Evolutionary conservation across 2,888 invertebrate genomes (phyloP).

Genomic region (Drosophila basisetae): DNA sequence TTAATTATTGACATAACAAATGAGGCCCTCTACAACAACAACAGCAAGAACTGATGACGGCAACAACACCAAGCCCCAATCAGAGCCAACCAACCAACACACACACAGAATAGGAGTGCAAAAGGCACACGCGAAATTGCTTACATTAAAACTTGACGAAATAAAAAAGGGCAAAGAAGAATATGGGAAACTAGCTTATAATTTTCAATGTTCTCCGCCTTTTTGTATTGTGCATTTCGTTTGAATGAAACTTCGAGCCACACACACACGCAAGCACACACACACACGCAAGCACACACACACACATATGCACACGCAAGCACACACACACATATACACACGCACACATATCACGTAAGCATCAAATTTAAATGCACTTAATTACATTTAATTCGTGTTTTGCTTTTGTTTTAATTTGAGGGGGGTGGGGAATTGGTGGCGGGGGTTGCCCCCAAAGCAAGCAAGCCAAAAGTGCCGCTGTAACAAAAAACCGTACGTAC

Average conservation of each 20-base stretch:
- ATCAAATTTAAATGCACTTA: constrained; percentile 71
- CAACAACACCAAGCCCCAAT: constrained; percentile 61
- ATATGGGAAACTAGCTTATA: constrained; percentile 60
- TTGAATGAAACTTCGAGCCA: constrained; percentile 51
- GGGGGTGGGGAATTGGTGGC: background rate
- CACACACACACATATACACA: constrained; percentile 8
- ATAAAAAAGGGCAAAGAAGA: constrained; percentile 34
- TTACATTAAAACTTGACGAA: constrained; percentile 60
- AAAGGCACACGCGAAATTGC: constrained; percentile 68
- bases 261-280: constrained; percentile 28
- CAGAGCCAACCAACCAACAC: constrained; percentile 33
- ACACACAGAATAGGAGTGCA: constrained; percentile 19
- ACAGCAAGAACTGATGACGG: constrained; percentile 63
- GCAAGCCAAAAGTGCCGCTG: constrained; percentile 50
- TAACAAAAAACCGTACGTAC: constrained; percentile 63
- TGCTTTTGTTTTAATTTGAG: constrained; percentile 52
- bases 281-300: constrained; percentile 3
- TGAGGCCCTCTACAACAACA: constrained; percentile 39
- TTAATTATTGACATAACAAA: constrained; percentile 80
- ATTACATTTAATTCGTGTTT: constrained; percentile 66
- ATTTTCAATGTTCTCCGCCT: constrained; percentile 43
- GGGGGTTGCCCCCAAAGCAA: constrained; percentile 21
- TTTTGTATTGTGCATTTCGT: constrained; percentile 45
- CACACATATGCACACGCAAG: constrained; percentile 5
- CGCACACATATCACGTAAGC: constrained; percentile 65